Base-by-base conservation (phyloP, 2,888 invertebrate species). In the Sphinx pinastri region DNA sequence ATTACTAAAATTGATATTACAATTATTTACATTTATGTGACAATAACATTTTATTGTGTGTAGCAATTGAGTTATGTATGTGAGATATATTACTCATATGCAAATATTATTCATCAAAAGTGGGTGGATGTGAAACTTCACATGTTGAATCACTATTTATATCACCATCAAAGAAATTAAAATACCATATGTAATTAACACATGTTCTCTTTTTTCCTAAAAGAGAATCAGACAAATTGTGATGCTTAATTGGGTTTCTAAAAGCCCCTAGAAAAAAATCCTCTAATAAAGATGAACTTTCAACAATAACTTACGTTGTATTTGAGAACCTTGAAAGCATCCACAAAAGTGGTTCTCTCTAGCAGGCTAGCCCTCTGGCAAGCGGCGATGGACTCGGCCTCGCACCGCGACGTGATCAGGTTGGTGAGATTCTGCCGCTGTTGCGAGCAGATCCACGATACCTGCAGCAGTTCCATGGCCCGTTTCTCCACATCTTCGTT, bases 361-460 rank as follows among this genome's bases (percentile, higher is more conserved):
- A 94, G 85, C 19, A 86, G 80, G 74, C 92, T 93, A 59, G 92
- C 88, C 73, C 96, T 94, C 77, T 97, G 96, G 87, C 97, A 97
- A 79, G 97, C 97, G 38, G 95, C 95, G 25, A 97, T 95, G 2
- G 98, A 97, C 38, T 97, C 96, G 68, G 96, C 95, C 81, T 97
- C 97, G 68, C 96, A 95, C 75, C 96, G 94, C 66, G 97, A 95
- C 57, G 97, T 95, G 74, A 97, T 96, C 79, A 98, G 90, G 79
- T 96, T 95, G 76, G 97, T 96, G 45, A 98, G 94, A 87, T 97
- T 97, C 75, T 97, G 95, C 76, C 97, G 95, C 89, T 98, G 98
- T 88, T 98, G 97, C 4, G 97, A 96, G 73, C 97, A 97, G 73
- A 98, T 95, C 98, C 98, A 99, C 52, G 98, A 97, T 72, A 96